phyloP scores from a whole-genome alignment of 30 jellyfish, hydroid and myxozoan species.

The Turritopsis rubra region DNA sequence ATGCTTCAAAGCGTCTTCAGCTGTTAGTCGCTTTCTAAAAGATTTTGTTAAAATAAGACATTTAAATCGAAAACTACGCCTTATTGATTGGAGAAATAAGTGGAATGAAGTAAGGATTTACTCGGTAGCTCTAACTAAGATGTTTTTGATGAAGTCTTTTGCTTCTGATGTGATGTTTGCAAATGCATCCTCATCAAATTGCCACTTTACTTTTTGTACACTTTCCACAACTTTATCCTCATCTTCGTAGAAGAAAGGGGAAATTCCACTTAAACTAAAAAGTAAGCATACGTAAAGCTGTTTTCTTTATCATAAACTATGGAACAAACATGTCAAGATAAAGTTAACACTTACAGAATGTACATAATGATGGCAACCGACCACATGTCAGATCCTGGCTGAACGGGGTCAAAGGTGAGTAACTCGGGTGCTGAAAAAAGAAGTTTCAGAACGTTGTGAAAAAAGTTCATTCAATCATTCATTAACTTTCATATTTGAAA shows the following conservation, averaged over 20 bases:
- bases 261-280: slow-evolving; percentile 88
- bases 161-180: slow-evolving; percentile 90
- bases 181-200: slow-evolving; percentile 60
- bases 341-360: slow-evolving; percentile 60
- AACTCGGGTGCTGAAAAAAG: slow-evolving; percentile 88
- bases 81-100: neutral
- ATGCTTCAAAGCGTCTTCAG: slow-evolving; percentile 84
- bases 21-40: slow-evolving; percentile 70
- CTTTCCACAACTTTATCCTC: slow-evolving; percentile 67
- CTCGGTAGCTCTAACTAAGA: slow-evolving; percentile 85
- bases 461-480: too few relatives aligned
- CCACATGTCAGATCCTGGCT: slow-evolving; percentile 99
- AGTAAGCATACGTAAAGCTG: neutral
- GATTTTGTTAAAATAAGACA: neutral
- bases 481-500: neutral
- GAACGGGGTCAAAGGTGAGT: slow-evolving; percentile 86
- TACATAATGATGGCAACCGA: slow-evolving; percentile 82
- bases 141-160: slow-evolving; percentile 76
- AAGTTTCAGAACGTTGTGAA: too few relatives aligned
- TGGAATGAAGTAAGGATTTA: neutral
- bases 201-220: slow-evolving; percentile 76
- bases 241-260: slow-evolving; percentile 92
- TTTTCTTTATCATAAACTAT: too few relatives aligned
- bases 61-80: neutral
- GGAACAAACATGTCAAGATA: neutral